Evolutionary conservation across 2,888 invertebrate species (phyloP), one percentile per base, ranked within the genome.

Genomic region (Rhingia campestris): DNA sequence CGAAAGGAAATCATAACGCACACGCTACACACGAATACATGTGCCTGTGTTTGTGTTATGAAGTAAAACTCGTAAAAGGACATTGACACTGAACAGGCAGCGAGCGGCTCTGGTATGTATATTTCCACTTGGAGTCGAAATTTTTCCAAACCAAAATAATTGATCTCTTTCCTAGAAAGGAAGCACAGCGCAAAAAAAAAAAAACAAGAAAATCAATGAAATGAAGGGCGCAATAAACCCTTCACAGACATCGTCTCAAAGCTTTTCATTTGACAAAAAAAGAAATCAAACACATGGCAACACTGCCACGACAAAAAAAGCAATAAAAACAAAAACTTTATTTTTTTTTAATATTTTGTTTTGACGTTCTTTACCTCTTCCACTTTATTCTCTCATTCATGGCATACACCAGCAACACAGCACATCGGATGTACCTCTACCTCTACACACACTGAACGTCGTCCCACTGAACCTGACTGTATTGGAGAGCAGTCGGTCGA

Each of bases 401-500:
- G 30, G 35, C 56, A 56, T 37, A 14, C n/a, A 14, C 9, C 33
- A 41, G 47, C 32, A n/a, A 12, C 61, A 45, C 47, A 47, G 61
- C 56, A 70, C 56, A 58, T 14, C 45, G 37, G 37, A 10, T 41
- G 22, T 63, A 12, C 58, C 7, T 51, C 22, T 22, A 22, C 22
- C 22, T 22, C 22, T 10, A 51, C 77, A 81, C 76, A 76, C 66
- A 70, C 61, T 58, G 66, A 51, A 67, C 37, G 14, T 58, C 84
- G 84, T 75, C 84, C 84, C 80, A 84, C 84, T 84, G 84, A 84
- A 84, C 84, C 84, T 84, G 80, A 84, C 37, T 70, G 84, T 79
- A 80, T 84, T 80, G 84, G 84, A 70, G 70, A 84, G 84, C 84
- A 84, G 70, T 84, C 84, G 84, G 84, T 80, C 80, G 84, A 84